phyloP scores from a whole-genome alignment of 2,113 vertebrate species.

The Nycticorax nycticorax region DNA sequence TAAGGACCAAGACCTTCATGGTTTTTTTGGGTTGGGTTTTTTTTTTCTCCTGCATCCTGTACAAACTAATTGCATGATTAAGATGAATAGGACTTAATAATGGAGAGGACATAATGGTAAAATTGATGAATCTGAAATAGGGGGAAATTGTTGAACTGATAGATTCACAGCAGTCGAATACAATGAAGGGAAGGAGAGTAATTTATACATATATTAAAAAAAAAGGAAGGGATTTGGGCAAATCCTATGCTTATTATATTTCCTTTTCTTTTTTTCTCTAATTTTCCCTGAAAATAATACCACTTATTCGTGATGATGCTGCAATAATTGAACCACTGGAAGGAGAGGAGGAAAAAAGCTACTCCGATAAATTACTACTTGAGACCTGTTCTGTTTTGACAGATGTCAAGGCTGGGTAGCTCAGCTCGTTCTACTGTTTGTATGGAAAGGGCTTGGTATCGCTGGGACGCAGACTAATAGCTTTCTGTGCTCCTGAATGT shows the following conservation, averaged over 20 bases:
- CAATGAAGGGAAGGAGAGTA: background rate
- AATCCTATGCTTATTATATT: background rate
- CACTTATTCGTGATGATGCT: background rate
- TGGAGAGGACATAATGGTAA: background rate
- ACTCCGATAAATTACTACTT: background rate
- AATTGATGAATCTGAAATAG: background rate
- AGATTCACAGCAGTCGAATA: background rate
- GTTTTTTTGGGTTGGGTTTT: background rate
- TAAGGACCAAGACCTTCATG: background rate
- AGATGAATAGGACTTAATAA: background rate
- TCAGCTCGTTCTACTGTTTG: background rate
- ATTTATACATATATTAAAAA: background rate
- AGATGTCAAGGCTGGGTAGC: constrained; percentile 14
- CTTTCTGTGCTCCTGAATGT: background rate
- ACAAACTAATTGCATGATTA: background rate
- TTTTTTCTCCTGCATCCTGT: background rate
- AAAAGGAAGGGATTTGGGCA: background rate
- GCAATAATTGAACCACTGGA: constrained; percentile 27
- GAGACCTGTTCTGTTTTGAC: constrained; percentile 14
- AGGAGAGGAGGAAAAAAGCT: background rate
- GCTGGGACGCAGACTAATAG: background rate
- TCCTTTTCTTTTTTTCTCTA: background rate
- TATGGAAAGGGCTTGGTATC: background rate
- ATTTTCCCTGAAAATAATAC: constrained; percentile 13
- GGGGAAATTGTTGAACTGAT: background rate